Conservation (phyloP, 2,888 invertebrate species). For the Antheraea assamensis region DNA sequence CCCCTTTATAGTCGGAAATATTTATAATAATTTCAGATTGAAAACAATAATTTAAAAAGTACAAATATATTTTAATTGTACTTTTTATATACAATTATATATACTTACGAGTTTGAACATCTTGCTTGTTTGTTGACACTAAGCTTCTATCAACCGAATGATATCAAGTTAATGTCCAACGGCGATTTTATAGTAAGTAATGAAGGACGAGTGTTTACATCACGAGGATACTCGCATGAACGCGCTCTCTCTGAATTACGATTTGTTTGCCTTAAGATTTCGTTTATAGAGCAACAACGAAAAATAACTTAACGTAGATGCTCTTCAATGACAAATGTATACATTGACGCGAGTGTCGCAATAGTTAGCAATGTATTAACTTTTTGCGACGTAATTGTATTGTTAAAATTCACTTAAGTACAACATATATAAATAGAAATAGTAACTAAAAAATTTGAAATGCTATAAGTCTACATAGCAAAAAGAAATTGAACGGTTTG, state of each 20-base stretch:
- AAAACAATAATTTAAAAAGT: not conserved
- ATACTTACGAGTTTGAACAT: constrained; percentile 74
- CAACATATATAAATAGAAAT: too few relatives aligned
- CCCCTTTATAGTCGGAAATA: not conserved
- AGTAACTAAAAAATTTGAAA: too few relatives aligned
- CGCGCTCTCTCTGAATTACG: constrained; percentile 39
- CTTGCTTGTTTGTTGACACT: constrained; percentile 45
- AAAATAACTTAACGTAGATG: not conserved
- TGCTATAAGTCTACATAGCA: too few relatives aligned
- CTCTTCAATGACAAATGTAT: not conserved
- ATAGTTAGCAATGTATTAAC: not conserved
- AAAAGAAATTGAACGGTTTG: too few relatives aligned
- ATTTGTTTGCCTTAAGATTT: constrained; percentile 31
- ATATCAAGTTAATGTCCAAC: constrained; percentile 35
- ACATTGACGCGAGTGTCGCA: not conserved
- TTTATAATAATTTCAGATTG: not conserved
- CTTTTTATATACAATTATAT: not conserved
- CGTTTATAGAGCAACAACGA: constrained; percentile 9
- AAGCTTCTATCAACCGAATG: constrained; percentile 50
- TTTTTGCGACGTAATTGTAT: not conserved
- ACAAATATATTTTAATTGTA: not conserved
- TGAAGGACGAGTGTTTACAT: constrained; percentile 51
- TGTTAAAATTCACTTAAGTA: not conserved
- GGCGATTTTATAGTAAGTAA: constrained; percentile 49
- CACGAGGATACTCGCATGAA: constrained; percentile 36